These are phyloP conservation scores for Volucella inanis DNA, from an alignment of 2,888 invertebrate species.

Conservation along the genomic window DNA sequence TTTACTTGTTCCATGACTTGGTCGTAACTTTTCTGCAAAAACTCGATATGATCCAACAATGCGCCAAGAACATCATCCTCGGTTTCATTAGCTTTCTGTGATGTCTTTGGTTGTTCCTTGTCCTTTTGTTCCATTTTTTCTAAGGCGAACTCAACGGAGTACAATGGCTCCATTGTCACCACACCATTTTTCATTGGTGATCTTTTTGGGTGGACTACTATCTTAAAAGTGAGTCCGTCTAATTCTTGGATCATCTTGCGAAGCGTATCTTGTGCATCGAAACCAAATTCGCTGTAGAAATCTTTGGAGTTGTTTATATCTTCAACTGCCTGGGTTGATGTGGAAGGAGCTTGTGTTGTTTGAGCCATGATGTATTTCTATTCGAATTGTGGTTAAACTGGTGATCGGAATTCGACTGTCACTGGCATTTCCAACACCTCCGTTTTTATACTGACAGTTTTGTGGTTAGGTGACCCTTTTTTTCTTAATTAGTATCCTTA, in stretches of 20 bases:
- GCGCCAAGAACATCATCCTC: background rate
- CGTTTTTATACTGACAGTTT: too few relatives aligned
- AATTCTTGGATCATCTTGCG: slow-evolving; percentile 15
- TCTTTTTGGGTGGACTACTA: slow-evolving; percentile 20
- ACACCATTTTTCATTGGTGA: background rate
- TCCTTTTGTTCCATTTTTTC: background rate
- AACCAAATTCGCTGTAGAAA: background rate
- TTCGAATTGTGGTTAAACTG: too few relatives aligned
- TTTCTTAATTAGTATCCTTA: too few relatives aligned
- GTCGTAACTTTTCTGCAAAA: background rate
- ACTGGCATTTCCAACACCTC: too few relatives aligned
- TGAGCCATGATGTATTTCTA: too few relatives aligned
- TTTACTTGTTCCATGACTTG: background rate
- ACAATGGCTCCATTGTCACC: too few relatives aligned
- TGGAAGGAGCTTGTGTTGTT: too few relatives aligned
- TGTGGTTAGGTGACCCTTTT: too few relatives aligned
- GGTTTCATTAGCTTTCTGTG: background rate
- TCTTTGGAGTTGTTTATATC: background rate
- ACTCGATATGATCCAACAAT: slow-evolving; percentile 22
- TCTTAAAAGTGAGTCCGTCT: slow-evolving; percentile 3
- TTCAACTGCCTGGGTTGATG: background rate
- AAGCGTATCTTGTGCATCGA: slow-evolving; percentile 10
- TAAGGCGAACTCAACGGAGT: background rate
- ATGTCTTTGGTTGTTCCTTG: background rate
- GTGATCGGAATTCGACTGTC: too few relatives aligned